Evolutionary conservation across 2,888 invertebrate genomes (phyloP), one percentile per base, ranked within the genome.

Genomic region (Hipparchia sbordonii): DNA sequence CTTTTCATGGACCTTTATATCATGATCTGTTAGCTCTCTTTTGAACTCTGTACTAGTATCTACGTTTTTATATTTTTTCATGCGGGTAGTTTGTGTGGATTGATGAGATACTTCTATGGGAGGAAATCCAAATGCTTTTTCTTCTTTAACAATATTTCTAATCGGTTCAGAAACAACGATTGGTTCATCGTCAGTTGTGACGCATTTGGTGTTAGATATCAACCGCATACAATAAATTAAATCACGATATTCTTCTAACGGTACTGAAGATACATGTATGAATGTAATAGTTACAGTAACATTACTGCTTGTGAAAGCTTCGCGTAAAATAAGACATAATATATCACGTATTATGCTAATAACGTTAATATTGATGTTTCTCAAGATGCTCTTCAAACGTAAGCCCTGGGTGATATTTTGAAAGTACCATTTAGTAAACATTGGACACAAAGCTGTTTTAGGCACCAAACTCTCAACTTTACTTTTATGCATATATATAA

Each of bases 41-140:
- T 67, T 54, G 7, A 45, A 10, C 45, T 75, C 73, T 23, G 75
- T 71, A 67, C 66, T 72, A 7, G 51, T 67, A 9, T 57, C 63
- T 13, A 62, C 7, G 45, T 67, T 66, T 59, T 68, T 33, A 60
- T 51, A 60, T 60, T n/a, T 39, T 51, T 12, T 48, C 33, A 51
- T 52, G 33, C 10, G 39, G 5, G n/a, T 51, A 10, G 67, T 57
- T 67, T 67, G 67, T 13, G 57, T 67, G 10, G 6, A 57, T 9
- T 67, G 13, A 67, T 57, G 13, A 10, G 46, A 23, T 45, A 67
- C n/a, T 1, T 54, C 13, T 33, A 9, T 13, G 8, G 13, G 62
- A 48, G 39, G 2, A 4, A 51, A 23, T 23, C 3, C 33, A 7
- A 39, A 2, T n/a, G 12, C 5, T 8, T 54, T 8, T 10, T 60